phyloP scores from a whole-genome alignment of 2,888 invertebrate species.

The Drosophila kanekoi region DNA sequence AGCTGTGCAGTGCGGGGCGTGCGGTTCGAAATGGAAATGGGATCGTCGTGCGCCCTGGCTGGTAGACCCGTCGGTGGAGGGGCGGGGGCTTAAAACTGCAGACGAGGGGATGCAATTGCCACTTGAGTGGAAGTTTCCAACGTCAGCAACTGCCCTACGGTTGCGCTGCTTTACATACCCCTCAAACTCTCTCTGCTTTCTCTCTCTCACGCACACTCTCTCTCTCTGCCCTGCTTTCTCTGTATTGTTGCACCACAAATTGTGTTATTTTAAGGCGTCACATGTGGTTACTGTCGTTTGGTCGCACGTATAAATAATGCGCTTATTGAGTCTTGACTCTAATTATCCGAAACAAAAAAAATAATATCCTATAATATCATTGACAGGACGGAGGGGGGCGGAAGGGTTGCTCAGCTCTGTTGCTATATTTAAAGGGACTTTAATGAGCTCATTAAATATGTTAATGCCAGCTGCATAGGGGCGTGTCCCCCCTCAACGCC shows the following conservation, averaged over 20 bases:
- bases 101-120: conserved; percentile 45
- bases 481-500: background rate
- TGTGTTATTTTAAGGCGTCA: conserved; percentile 52
- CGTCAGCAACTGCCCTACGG: conserved; percentile 28
- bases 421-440: conserved; percentile 33
- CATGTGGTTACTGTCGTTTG: conserved; percentile 41
- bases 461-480: conserved; percentile 36
- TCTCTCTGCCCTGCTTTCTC: background rate
- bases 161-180: conserved; percentile 7
- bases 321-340: conserved; percentile 50
- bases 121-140: conserved; percentile 52
- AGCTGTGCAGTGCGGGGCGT: conserved; percentile 55
- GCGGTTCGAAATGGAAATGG: conserved; percentile 43
- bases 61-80: no score
- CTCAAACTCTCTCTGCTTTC: background rate
- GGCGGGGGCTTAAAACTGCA: background rate
- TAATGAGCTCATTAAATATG: conserved; percentile 55
- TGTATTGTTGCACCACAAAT: conserved; percentile 33
- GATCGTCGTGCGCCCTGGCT: conserved; percentile 1
- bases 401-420: conserved; percentile 7
- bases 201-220: background rate
- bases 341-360: conserved; percentile 37
- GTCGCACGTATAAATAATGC: conserved; percentile 44
- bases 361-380: conserved; percentile 13
- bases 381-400: background rate